A percentile compares a stretch with the other conserved stretches of the same genome.
These are phyloP conservation scores for Pseudoatta argentina DNA, from an alignment of 1,140 invertebrate species.

Conservation along the genomic window DNA sequence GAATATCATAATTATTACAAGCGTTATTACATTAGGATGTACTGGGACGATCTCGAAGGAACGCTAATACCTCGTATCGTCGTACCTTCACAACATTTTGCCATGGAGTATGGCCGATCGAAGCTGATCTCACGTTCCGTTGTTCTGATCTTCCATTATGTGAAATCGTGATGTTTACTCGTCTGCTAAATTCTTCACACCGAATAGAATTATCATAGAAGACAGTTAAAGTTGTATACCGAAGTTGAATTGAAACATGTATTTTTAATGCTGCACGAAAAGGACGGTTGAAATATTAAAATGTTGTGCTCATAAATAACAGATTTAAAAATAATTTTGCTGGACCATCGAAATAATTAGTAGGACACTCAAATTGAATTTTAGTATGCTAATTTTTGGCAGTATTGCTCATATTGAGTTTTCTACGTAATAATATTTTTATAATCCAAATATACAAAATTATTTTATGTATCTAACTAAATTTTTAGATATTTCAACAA, in stretches of 20 bases:
- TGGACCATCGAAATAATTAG: too few species aligned
- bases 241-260: slow-evolving; percentile 20
- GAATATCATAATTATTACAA: slow-evolving; percentile 84
- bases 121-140: not conserved
- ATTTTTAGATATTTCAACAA: too few species aligned
- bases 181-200: not conserved
- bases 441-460: too few species aligned
- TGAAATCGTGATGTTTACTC: not conserved
- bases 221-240: not conserved
- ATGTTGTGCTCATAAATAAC: too few species aligned
- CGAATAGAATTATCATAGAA: not conserved
- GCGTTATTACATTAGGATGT: slow-evolving; percentile 71
- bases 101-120: not conserved
- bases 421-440: too few species aligned
- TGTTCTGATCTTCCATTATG: not conserved
- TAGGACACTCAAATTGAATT: too few species aligned
- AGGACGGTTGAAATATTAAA: too few species aligned
- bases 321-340: too few species aligned
- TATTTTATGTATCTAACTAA: too few species aligned
- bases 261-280: not conserved
- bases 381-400: too few species aligned
- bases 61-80: slow-evolving; percentile 35
- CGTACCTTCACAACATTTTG: slow-evolving; percentile 19
- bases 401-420: too few species aligned
- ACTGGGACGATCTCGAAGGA: slow-evolving; percentile 67